These are phyloP conservation scores for Leptestheria dahalacensis DNA, from an alignment of 1,140 invertebrate species.

Conservation along the genomic window DNA sequence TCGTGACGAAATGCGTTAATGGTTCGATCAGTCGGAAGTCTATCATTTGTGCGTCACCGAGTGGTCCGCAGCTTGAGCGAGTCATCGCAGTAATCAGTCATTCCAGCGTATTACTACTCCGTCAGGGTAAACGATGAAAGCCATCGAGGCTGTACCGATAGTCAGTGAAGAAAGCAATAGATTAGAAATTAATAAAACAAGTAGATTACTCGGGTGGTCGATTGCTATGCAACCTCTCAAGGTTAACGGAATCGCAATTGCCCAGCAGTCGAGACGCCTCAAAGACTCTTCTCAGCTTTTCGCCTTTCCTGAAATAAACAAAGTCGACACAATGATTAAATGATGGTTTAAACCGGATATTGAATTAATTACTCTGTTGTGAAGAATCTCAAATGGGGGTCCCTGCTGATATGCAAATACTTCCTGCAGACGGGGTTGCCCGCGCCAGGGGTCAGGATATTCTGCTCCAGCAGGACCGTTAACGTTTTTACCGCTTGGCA, in stretches of 20 bases:
- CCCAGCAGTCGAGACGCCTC: neutral
- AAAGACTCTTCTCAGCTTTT: slow-evolving; percentile 7
- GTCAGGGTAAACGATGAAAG: too few species aligned
- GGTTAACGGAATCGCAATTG: neutral
- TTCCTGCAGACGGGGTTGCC: neutral
- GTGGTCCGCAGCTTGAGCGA: too few species aligned
- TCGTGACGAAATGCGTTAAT: too few species aligned
- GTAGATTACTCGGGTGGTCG: neutral
- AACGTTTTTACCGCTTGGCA: neutral
- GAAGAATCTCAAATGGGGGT: neutral
- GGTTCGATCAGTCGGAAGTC: too few species aligned
- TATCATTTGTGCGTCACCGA: too few species aligned
- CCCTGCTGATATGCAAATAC: neutral
- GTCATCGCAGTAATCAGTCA: too few species aligned
- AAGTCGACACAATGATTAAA: neutral
- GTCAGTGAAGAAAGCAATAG: too few species aligned
- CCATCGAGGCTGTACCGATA: too few species aligned
- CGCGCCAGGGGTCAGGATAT: neutral
- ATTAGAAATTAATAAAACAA: too few species aligned
- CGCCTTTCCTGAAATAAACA: neutral
- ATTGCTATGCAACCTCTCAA: neutral
- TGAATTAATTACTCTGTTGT: neutral
- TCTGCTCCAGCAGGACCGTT: slow-evolving; percentile 1
- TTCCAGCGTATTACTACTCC: too few species aligned
- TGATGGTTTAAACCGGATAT: too few species aligned